phyloP scores from a whole-genome alignment of 2,113 vertebrate genomes.

The Bucco capensis region DNA sequence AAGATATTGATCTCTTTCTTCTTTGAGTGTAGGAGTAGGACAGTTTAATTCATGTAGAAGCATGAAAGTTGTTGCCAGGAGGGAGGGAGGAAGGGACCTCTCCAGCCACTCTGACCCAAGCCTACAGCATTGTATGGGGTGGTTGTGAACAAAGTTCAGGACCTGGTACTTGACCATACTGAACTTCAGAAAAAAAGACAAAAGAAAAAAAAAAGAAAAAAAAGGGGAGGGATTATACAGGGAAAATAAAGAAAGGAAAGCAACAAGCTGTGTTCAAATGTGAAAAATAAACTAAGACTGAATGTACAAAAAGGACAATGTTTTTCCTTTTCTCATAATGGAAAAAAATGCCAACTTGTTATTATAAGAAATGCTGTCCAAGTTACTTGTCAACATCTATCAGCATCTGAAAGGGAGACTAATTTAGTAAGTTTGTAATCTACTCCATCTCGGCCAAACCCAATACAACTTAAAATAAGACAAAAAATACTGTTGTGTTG shows the following conservation, averaged over 20 bases:
- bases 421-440: background rate
- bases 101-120: no score
- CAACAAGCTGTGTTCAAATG: background rate
- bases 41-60: background rate
- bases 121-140: no score
- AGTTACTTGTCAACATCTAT: background rate
- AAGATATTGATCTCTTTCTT: background rate
- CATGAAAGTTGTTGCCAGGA: background rate
- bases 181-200: no score
- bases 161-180: no score
- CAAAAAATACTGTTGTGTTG: background rate
- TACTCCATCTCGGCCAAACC: no score
- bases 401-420: background rate
- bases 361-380: background rate
- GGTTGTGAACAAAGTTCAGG: no score
- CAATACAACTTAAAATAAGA: background rate
- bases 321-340: background rate
- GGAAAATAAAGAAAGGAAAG: background rate
- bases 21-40: background rate
- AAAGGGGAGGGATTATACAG: accelerated
- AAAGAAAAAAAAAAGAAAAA: no score
- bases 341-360: background rate
- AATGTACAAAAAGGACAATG: background rate
- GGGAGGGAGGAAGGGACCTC: no score
- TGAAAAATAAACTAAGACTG: background rate